A percentile compares a stretch with the other conserved stretches of the same genome.
phyloP scores from a whole-genome alignment of 2,113 vertebrate genomes.

The human region GRCh38 chr4:25717501-25718000 shows the following conservation, averaged over 20 bases:
- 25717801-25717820: background rate
- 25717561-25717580: background rate
- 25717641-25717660: no score
- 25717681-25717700: background rate
- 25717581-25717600: background rate
- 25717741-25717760: background rate
- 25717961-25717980: no score
- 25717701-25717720: background rate
- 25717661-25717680: background rate
- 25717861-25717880: background rate
- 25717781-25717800: background rate
- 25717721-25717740: background rate
- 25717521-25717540: accelerated
- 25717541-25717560: background rate
- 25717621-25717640: background rate
- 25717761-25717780: background rate
- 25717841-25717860: background rate
- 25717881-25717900: background rate
- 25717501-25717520: background rate
- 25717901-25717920: background rate
- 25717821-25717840: background rate
- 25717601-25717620: background rate
- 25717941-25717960: no score
- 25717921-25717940: no score
- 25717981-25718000: no score